These are phyloP conservation scores for Macrocentrus cingulum DNA, from an alignment of 1,140 invertebrate species.

Conservation along the genomic window DNA sequence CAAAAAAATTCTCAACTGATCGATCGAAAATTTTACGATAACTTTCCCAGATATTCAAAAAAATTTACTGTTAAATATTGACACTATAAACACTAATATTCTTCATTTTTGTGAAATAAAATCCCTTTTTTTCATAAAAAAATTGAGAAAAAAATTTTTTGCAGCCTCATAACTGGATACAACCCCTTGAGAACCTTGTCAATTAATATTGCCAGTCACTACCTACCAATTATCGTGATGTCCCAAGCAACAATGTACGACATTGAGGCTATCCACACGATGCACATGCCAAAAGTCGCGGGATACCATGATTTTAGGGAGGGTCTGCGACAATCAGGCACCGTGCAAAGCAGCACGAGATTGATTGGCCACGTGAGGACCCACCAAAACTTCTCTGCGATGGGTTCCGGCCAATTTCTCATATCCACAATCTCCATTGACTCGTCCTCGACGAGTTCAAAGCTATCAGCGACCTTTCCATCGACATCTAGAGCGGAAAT, in stretches of 20 bases:
- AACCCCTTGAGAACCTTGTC: too few relatives aligned
- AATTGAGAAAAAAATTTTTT: neutral
- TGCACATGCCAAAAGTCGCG: constrained; percentile 68
- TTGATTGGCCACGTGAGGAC: constrained; percentile 73
- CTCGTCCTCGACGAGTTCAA: constrained; percentile 34
- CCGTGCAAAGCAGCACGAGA: constrained; percentile 69
- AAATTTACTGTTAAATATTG: too few relatives aligned
- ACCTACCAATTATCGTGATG: constrained; percentile 70
- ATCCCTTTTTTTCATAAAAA: neutral
- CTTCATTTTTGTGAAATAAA: too few relatives aligned
- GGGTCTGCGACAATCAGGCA: constrained; percentile 73
- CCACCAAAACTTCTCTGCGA: constrained; percentile 65
- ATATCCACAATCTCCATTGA: constrained; percentile 61
- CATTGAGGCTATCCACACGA: constrained; percentile 66
- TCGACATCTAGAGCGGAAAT: constrained; percentile 30
- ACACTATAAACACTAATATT: too few relatives aligned
- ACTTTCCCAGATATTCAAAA: too few relatives aligned
- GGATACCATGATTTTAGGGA: constrained; percentile 59
- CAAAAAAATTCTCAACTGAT: neutral
- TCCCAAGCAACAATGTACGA: constrained; percentile 74
- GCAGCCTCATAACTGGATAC: too few relatives aligned
- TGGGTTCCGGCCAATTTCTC: constrained; percentile 62
- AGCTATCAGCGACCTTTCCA: constrained; percentile 33
- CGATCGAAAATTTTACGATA: too few relatives aligned
- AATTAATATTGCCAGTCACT: too few relatives aligned